Evolutionary conservation across 2,113 vertebrate genomes (phyloP), one percentile per base, ranked within the genome.

Genomic region (Toxotes chatareus): DNA sequence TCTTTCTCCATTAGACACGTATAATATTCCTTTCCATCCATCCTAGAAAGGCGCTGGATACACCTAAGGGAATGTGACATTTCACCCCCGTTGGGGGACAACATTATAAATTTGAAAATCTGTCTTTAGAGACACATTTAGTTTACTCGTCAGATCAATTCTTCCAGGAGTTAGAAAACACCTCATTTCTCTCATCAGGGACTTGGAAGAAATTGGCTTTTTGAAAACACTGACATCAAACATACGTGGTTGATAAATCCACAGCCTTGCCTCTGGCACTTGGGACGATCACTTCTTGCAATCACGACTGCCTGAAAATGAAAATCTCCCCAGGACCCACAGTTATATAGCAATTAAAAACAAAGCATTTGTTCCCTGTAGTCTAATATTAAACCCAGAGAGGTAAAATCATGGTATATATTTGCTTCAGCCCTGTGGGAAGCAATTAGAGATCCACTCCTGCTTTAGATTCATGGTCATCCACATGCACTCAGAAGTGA

Each of bases 381-480:
- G 73, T 82, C 57, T 40, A 47, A 81, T 78, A 70, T 70, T 77
- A 83, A 80, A 86, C 57, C 64, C 51, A 51, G 23, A 40, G 67
- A 40, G 75, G 74, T 77, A 73, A 69, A 82, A 73, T 14, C 59
- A 11, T 8, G 44, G 21, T 57, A 23, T 68, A 9, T 74, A 76
- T 47, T 59, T 79, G 31, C 49, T 63, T 72, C 34, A 72, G 57
- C 76, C 83, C 67, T 78, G 1, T 69, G 83, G 79, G 81, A 90
- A 49, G 71, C 76, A 85, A 92, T 92, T 89, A 89, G 67, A 82
- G 73, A 76, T 56, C 62, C 57, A 80, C 53, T 83, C 56, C 46
- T 79, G 71, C 56, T 91, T 82, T 65, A 77, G 57, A 88, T 87
- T 87, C 87, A 86, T 80, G 75, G 87, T 84, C 89, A 86, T 79